Percentiles rank a stretch among this genome's conserved stretches.
Conservation (phyloP, 2,888 invertebrate genomes). For the Trachelus iudaicus region DNA sequence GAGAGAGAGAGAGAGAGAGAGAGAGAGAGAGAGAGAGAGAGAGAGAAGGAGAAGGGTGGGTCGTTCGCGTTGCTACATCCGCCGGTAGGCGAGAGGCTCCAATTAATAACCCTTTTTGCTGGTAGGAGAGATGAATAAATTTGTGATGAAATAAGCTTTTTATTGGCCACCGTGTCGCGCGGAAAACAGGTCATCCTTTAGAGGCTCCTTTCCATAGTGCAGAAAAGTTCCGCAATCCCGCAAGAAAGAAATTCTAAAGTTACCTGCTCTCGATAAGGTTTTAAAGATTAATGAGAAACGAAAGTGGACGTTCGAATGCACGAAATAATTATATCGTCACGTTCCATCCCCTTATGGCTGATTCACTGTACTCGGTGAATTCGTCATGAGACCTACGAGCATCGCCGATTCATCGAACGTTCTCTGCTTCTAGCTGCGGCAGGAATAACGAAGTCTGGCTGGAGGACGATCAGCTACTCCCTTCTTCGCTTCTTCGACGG, state of each 20-base stretch:
- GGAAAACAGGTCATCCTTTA: not conserved
- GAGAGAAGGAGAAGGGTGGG: not conserved
- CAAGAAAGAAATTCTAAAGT: not conserved
- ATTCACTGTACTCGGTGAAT: not conserved
- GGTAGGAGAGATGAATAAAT: constrained; percentile 26
- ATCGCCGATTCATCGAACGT: not conserved
- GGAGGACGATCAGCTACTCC: not conserved
- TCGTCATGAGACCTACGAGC: not conserved
- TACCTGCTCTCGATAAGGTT: not conserved
- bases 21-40: not conserved
- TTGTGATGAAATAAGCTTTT: constrained; percentile 20
- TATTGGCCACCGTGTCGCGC: not conserved
- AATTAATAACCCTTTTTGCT: constrained; percentile 27
- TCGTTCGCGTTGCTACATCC: not conserved
- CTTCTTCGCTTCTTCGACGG: not conserved
- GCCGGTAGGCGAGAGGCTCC: constrained; percentile 11
- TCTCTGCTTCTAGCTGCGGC: not conserved
- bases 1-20: not conserved
- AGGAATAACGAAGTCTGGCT: not conserved
- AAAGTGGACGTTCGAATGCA: not conserved
- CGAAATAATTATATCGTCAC: not conserved
- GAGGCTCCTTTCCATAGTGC: not conserved
- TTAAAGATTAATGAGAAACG: not conserved
- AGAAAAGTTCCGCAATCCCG: not conserved
- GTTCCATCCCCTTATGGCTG: not conserved